These are phyloP conservation scores for Sebastes hubbsi DNA, from an alignment of 2,797 vertebrate genomes.

Conservation along the genomic window DNA sequence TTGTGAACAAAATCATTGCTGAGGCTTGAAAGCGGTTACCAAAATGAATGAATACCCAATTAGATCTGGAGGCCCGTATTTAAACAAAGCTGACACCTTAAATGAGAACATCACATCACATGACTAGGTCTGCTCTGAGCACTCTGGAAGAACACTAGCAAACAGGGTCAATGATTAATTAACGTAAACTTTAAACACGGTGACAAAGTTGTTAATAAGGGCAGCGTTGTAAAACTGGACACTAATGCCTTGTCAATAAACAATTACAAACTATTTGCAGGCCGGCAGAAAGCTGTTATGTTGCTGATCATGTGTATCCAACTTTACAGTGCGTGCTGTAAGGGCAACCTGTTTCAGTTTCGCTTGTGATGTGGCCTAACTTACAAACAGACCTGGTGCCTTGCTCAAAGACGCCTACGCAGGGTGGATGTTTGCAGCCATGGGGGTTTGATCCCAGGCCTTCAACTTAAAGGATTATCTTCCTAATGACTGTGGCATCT, in stretches of 20 bases:
- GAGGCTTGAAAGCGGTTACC: background rate
- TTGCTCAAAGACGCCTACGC: background rate
- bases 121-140: background rate
- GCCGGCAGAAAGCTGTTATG: constrained; percentile 14
- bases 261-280: constrained; percentile 33
- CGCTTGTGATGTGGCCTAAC: background rate
- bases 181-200: constrained; percentile 25
- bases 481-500: constrained; percentile 16
- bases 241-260: constrained; percentile 41
- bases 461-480: constrained; percentile 9
- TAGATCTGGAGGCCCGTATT: background rate
- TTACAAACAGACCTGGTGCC: background rate
- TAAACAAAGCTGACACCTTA: background rate
- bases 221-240: constrained; percentile 20
- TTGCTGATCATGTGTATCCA: background rate
- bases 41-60: background rate
- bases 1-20: background rate
- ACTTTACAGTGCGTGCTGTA: background rate
- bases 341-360: background rate
- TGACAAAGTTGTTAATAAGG: constrained; percentile 6
- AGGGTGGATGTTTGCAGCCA: background rate
- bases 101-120: background rate
- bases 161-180: constrained; percentile 33
- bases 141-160: background rate
- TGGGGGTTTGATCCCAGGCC: background rate